Evolutionary conservation across 2,888 invertebrate species (phyloP), one percentile per base, ranked within the genome.

Genomic region (Hedya salicella): DNA sequence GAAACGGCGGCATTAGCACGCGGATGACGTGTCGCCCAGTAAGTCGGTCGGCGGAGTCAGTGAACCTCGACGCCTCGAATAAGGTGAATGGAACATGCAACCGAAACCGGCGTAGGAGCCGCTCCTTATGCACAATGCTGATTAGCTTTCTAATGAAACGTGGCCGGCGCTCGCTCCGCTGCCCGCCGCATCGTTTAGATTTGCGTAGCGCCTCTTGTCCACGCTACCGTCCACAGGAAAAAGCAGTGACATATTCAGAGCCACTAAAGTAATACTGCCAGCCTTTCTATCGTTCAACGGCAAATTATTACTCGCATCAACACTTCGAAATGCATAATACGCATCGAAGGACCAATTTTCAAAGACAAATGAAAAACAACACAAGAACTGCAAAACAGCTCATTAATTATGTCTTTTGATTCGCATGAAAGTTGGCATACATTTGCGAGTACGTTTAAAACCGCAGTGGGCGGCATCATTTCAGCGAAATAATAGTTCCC

Each of bases 1-100:
- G 89, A 87, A 88, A 88, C 84, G 79, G 78, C 82, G 78, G 82
- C 86, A 84, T 86, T 87, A 86, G 86, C 86, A 85, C 84, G 85
- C 86, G 81, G 87, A 81, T 89, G 89, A 89, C 90, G 89, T 83
- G 87, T 81, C 80, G 77, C 81, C 78, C 82, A 85, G 85, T 85
- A 81, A 83, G 86, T 85, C 86, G 87, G 86, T 84, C 84, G 79
- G 67, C 82, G 83, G 82, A 88, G 91, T 91, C 91, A 91, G 80
- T 91, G 91, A 91, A 91, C 91, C 89, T 89, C 85, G 82, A 75
- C 82, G 85, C 73, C 81, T 82, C 88, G 77, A 88, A 89, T 88
- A 88, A 88, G 91, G 91, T 91, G 91, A 91, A 90, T 89, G 91
- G 90, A 89, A 89, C 88, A 83, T 89, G 90, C 91, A 87, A 82